Evolutionary conservation across 2,113 vertebrate genomes (phyloP).

Genomic region (Cochlearius cochlearius): DNA sequence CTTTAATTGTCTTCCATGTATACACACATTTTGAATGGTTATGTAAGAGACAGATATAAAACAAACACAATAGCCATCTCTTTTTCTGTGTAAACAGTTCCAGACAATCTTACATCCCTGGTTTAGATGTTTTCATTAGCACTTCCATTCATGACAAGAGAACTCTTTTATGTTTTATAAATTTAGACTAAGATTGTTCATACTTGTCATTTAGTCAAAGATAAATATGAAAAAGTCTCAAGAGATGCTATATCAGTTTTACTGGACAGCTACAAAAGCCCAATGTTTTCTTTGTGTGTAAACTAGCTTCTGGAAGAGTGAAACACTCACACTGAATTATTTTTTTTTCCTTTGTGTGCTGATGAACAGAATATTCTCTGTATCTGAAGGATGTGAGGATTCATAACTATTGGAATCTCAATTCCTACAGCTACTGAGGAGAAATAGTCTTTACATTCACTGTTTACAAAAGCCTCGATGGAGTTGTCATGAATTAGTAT

Average conservation of each 20-base stretch:
- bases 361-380: not conserved
- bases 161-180: not conserved
- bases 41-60: not conserved
- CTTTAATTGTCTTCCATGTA: not conserved
- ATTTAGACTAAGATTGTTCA: not conserved
- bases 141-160: not conserved
- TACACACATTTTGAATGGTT: not conserved
- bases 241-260: not conserved
- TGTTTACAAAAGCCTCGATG: not conserved
- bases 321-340: not conserved
- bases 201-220: not conserved
- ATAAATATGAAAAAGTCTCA: not conserved
- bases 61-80: not conserved
- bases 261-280: not conserved
- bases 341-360: not conserved
- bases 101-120: not conserved
- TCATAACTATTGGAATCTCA: not conserved
- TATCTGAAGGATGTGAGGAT: not conserved
- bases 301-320: not conserved
- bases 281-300: not conserved
- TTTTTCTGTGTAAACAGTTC: not conserved
- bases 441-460: not conserved
- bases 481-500: not conserved
- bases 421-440: not conserved
- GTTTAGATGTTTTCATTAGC: slow-evolving; percentile 11